Conservation (phyloP, 2,113 vertebrate genomes). For the Excalfactoria chinensis region DNA sequence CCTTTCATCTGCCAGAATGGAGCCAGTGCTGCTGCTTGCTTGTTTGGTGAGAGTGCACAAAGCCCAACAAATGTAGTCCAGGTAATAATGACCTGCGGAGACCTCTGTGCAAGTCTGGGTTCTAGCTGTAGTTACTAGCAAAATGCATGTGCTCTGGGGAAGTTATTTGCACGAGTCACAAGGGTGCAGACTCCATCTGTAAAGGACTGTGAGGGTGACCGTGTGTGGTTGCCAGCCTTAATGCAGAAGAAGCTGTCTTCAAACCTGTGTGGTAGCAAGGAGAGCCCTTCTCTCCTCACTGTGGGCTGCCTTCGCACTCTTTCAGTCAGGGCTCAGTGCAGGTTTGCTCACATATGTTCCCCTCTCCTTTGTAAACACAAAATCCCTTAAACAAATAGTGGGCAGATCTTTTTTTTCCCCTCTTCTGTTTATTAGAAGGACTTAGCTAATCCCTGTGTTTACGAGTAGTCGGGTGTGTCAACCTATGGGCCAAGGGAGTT, state of each 20-base stretch:
- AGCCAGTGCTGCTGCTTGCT: not conserved
- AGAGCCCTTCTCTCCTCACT: not conserved
- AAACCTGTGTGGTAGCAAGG: not conserved
- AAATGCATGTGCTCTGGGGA: not conserved
- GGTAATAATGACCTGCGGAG: not conserved
- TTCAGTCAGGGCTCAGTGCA: not conserved
- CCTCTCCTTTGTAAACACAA: constrained; percentile 58
- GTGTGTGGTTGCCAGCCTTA: not conserved
- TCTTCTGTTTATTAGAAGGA: constrained; percentile 37
- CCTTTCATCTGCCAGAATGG: not conserved
- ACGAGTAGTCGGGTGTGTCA: constrained; percentile 22
- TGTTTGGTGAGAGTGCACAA: not conserved
- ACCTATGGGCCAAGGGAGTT: constrained; percentile 2
- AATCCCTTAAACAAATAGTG: constrained; percentile 64
- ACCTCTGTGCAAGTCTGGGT: not conserved
- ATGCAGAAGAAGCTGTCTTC: not conserved
- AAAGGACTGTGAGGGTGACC: not conserved
- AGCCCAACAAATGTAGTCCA: not conserved
- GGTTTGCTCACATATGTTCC: constrained; percentile 45
- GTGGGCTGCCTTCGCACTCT: not conserved
- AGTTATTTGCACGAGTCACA: not conserved
- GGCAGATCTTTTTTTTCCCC: not conserved
- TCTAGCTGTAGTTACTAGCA: not conserved
- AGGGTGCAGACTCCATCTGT: not conserved
- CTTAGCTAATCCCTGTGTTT: constrained; percentile 31